Percentiles rank a stretch among this genome's conserved stretches.
Evolutionary conservation across 2,797 vertebrate species (phyloP).

Genomic region (Pseudochromis fuscus): DNA sequence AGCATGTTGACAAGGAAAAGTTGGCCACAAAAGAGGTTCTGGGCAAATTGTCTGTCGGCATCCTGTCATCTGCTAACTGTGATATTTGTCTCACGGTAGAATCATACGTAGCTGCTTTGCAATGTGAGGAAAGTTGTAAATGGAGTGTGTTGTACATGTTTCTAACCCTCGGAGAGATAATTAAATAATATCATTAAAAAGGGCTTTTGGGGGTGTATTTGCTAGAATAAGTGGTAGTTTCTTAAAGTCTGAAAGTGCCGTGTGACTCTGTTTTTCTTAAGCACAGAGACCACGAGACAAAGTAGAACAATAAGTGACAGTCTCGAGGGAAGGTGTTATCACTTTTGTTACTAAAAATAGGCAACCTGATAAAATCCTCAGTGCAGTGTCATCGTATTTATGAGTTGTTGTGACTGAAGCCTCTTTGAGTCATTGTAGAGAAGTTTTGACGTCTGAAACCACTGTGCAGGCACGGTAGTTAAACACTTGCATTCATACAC

Average conservation of each 20-base stretch:
- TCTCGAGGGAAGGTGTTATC: conserved; percentile 35
- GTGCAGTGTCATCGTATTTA: conserved; percentile 24
- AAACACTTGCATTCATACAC: conserved; percentile 5
- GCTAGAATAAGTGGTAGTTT: background rate
- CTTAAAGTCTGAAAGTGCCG: background rate
- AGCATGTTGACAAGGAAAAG: conserved; percentile 38
- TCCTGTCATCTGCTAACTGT: conserved; percentile 37
- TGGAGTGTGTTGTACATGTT: conserved; percentile 2
- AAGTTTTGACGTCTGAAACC: conserved; percentile 6
- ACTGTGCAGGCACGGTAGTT: background rate
- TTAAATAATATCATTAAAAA: too few relatives aligned
- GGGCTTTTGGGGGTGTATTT: background rate
- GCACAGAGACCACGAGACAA: conserved; percentile 9
- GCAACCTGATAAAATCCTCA: conserved; percentile 14
- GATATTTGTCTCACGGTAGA: conserved; percentile 27
- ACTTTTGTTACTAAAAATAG: conserved; percentile 54
- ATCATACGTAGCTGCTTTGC: conserved; percentile 8
- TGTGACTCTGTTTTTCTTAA: background rate
- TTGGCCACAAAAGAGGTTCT: conserved; percentile 30
- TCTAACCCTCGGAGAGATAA: too few relatives aligned
- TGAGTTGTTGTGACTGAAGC: conserved; percentile 14
- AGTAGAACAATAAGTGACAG: conserved; percentile 37
- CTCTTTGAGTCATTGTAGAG: background rate
- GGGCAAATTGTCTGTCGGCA: conserved; percentile 49
- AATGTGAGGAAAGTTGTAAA: background rate